Percentiles rank a stretch among this genome's conserved stretches.
Evolutionary conservation across 1,140 invertebrate species (phyloP).

Genomic region (Lordiphosa collinella): DNA sequence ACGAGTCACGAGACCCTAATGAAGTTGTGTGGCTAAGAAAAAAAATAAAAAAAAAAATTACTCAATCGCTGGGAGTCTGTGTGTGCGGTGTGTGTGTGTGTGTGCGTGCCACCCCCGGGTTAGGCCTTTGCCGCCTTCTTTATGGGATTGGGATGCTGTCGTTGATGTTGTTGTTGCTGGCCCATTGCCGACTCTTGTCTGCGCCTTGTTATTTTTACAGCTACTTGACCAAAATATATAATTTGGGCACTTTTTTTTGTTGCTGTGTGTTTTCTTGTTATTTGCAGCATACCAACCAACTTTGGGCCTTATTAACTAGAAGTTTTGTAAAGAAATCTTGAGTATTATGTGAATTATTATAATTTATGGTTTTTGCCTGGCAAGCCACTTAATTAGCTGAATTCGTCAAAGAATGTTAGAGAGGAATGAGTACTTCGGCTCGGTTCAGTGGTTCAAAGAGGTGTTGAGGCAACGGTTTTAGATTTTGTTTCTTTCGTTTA

Average conservation of each 20-base stretch:
- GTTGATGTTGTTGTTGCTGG: slow-evolving; percentile 26
- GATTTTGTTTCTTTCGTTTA: too few relatives aligned
- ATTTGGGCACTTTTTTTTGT: slow-evolving; percentile 7
- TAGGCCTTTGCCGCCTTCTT: slow-evolving; percentile 40
- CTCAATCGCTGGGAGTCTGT: slow-evolving; percentile 47
- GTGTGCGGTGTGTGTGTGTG: slow-evolving; percentile 24
- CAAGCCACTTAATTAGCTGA: slow-evolving; percentile 3
- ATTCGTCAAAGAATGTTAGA: too few relatives aligned
- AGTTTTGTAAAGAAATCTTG: slow-evolving; percentile 5
- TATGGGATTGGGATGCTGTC: slow-evolving; percentile 10
- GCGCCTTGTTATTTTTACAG: slow-evolving; percentile 67
- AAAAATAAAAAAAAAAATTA: slow-evolving; percentile 44
- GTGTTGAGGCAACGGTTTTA: too few relatives aligned
- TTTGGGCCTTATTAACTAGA: slow-evolving; percentile 7
- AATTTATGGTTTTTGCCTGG: slow-evolving; percentile 1
- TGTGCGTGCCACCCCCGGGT: slow-evolving; percentile 51
- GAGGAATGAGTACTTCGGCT: background rate
- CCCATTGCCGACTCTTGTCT: slow-evolving; percentile 63
- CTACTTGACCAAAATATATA: slow-evolving; percentile 33
- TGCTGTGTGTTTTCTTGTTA: background rate
- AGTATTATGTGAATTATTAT: slow-evolving; percentile 13
- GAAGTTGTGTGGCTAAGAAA: slow-evolving; percentile 57
- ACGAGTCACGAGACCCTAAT: slow-evolving; percentile 31
- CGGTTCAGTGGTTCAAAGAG: too few relatives aligned
- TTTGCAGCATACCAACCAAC: background rate